A percentile compares a stretch with the other conserved stretches of the same genome.
Evolutionary conservation across 1,140 invertebrate species (phyloP).

Genomic region (Daktulosphaira vitifoliae): DNA sequence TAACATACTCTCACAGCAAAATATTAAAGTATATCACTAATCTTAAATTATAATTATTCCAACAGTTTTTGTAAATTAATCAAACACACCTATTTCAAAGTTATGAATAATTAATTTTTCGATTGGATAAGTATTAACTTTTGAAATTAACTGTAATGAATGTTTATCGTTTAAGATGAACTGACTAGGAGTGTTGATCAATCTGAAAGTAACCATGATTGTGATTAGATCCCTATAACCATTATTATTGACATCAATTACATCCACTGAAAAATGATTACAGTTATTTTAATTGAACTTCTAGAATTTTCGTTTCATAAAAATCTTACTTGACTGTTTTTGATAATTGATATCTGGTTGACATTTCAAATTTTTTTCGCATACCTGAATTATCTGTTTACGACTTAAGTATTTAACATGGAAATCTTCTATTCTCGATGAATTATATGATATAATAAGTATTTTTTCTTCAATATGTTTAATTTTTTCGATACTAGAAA

Average conservation of each 20-base stretch:
- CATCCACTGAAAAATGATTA: not conserved
- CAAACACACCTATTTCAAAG: not conserved
- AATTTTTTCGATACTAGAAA: not conserved
- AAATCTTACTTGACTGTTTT: conserved; percentile 16
- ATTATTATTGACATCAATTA: conserved; percentile 9
- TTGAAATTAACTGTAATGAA: conserved; percentile 5
- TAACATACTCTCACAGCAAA: too few relatives aligned
- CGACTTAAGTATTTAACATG: conserved; percentile 9
- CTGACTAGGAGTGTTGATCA: not conserved
- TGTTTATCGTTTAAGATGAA: conserved; percentile 1
- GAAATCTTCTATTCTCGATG: conserved; percentile 1
- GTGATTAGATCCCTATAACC: conserved; percentile 16
- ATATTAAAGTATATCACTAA: too few relatives aligned
- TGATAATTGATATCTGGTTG: conserved; percentile 15
- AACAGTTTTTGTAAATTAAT: too few relatives aligned
- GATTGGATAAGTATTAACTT: conserved; percentile 6
- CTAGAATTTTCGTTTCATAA: not conserved
- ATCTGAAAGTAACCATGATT: not conserved
- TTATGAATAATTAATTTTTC: not conserved
- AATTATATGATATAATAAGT: conserved; percentile 3
- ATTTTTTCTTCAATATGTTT: conserved; percentile 1
- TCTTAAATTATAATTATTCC: too few relatives aligned
- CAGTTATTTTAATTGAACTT: too few relatives aligned
- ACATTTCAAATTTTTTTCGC: not conserved
- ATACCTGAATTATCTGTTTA: conserved; percentile 14